Conservation (phyloP, 2,797 vertebrate genomes). For the Liasis olivaceus region DNA sequence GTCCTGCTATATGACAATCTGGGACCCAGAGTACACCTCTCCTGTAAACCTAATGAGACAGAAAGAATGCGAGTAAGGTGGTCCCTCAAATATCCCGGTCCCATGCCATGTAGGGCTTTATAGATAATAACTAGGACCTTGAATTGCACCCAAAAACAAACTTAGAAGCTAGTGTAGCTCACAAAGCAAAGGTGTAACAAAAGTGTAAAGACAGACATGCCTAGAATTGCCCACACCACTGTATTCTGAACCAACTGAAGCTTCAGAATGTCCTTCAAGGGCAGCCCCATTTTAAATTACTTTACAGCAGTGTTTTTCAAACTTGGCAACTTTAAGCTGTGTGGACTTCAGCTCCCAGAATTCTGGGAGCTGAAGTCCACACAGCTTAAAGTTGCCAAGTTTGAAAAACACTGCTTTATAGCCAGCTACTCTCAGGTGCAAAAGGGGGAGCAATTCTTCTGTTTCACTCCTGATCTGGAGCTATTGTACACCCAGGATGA, state of each 20-base stretch:
- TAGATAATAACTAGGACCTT: background rate
- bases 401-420: background rate
- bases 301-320: background rate
- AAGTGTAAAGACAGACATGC: background rate
- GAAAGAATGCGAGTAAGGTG: background rate
- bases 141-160: background rate
- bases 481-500: background rate
- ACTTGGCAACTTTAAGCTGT: background rate
- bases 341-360: too few relatives aligned
- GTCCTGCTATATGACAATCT: background rate
- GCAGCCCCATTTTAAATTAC: background rate
- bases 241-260: background rate
- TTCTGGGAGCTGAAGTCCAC: too few relatives aligned
- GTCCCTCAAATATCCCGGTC: background rate
- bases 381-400: background rate
- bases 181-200: background rate
- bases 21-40: background rate
- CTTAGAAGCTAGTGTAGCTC: background rate
- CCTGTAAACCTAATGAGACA: background rate
- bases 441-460: background rate
- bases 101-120: background rate
- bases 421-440: background rate
- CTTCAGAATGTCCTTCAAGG: background rate
- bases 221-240: background rate
- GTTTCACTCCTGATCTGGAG: background rate